Evolutionary conservation across 2,888 invertebrate genomes (phyloP).

Genomic region (Apeira syringaria): DNA sequence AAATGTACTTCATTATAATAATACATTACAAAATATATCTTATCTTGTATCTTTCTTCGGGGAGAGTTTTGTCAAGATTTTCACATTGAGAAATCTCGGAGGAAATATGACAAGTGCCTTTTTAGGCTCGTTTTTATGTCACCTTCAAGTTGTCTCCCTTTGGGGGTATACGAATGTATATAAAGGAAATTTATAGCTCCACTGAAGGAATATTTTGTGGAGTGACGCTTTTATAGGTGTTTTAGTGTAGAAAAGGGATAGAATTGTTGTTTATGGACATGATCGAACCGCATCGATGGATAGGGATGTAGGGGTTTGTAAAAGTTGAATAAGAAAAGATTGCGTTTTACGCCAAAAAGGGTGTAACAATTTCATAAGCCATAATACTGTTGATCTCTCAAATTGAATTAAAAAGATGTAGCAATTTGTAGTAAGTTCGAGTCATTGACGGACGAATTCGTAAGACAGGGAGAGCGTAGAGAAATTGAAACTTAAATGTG

Average conservation of each 20-base stretch:
- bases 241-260: constrained; percentile 11
- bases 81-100: constrained; percentile 16
- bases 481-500: no score
- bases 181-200: constrained; percentile 16
- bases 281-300: constrained; percentile 8
- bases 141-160: constrained; percentile 23
- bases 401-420: no score
- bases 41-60: constrained; percentile 19
- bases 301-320: constrained; percentile 3
- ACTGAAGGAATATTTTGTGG: constrained; percentile 30
- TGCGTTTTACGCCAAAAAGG: no score
- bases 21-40: constrained; percentile 12
- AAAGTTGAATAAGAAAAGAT: constrained; percentile 4
- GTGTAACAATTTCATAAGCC: no score
- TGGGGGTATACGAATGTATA: constrained; percentile 17
- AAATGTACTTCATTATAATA: constrained; percentile 19
- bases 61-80: constrained; percentile 22
- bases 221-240: constrained; percentile 32
- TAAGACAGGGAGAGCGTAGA: no score
- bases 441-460: no score
- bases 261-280: constrained; percentile 13
- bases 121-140: constrained; percentile 22
- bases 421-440: no score
- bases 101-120: constrained; percentile 28
- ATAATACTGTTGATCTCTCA: no score